Conservation (phyloP, 2,797 vertebrate species). For the Sphaeramia orbicularis region DNA sequence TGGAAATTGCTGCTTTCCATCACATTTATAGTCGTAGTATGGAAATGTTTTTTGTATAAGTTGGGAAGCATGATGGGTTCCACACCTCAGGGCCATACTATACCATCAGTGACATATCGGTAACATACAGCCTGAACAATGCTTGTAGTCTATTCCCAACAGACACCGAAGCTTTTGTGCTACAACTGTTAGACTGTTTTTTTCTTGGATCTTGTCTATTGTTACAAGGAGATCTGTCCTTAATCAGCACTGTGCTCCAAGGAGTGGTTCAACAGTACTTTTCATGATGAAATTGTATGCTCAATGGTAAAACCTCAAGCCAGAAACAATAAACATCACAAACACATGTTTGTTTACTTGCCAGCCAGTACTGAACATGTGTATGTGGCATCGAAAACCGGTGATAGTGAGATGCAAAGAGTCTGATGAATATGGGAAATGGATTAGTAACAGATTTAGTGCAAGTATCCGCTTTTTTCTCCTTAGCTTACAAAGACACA, state of each 20-base stretch:
- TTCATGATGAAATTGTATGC: slow-evolving; percentile 69
- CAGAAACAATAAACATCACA: slow-evolving; percentile 79
- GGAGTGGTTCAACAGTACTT: slow-evolving; percentile 51
- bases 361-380: slow-evolving; percentile 64
- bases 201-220: slow-evolving; percentile 51
- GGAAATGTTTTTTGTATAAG: slow-evolving; percentile 14
- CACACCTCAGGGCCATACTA: slow-evolving; percentile 32
- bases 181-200: slow-evolving; percentile 21
- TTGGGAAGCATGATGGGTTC: slow-evolving; percentile 34
- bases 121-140: slow-evolving; percentile 35
- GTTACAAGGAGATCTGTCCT: slow-evolving; percentile 70
- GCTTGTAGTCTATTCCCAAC: slow-evolving; percentile 14
- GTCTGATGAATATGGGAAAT: slow-evolving; percentile 66
- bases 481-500: slow-evolving; percentile 22
- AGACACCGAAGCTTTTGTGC: slow-evolving; percentile 32
- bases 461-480: slow-evolving; percentile 25
- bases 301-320: slow-evolving; percentile 74
- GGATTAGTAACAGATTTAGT: slow-evolving; percentile 75
- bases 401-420: slow-evolving; percentile 50
- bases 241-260: slow-evolving; percentile 69
- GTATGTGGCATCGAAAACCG: slow-evolving; percentile 67
- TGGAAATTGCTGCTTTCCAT: slow-evolving; percentile 38
- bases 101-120: slow-evolving; percentile 52
- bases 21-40: slow-evolving; percentile 21
- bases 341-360: slow-evolving; percentile 76